These are phyloP conservation scores for Neomorphus geoffroyi DNA, from an alignment of 2,797 vertebrate genomes.

Conservation along the genomic window DNA sequence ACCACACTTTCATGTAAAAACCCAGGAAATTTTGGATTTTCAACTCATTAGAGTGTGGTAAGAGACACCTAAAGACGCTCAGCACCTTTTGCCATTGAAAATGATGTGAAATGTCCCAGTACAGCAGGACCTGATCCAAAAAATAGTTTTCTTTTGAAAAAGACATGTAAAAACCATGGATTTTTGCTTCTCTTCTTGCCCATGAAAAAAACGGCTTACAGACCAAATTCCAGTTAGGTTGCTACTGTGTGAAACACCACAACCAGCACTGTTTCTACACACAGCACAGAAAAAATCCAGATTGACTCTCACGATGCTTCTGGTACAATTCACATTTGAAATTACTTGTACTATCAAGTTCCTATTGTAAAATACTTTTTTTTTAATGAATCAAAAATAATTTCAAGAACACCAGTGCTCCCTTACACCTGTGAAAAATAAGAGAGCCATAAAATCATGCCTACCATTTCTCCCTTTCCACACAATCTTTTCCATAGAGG, in stretches of 20 bases:
- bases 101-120: rapidly evolving
- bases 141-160: background rate
- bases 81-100: background rate
- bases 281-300: background rate
- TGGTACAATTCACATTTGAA: background rate
- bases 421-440: background rate
- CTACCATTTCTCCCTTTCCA: background rate
- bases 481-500: background rate
- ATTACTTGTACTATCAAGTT: background rate
- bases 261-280: background rate
- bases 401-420: background rate
- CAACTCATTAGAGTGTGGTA: background rate
- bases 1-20: background rate
- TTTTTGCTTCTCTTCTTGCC: background rate
- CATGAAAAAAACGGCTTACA: background rate
- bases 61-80: background rate
- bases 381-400: background rate
- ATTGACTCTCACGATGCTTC: background rate
- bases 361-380: background rate
- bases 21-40: background rate
- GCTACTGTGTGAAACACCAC: background rate
- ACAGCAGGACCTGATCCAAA: background rate
- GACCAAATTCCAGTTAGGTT: background rate
- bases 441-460: background rate
- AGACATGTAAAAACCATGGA: background rate